phyloP scores from a whole-genome alignment of 1,140 invertebrate species.

The Acromyrmex charruanus region DNA sequence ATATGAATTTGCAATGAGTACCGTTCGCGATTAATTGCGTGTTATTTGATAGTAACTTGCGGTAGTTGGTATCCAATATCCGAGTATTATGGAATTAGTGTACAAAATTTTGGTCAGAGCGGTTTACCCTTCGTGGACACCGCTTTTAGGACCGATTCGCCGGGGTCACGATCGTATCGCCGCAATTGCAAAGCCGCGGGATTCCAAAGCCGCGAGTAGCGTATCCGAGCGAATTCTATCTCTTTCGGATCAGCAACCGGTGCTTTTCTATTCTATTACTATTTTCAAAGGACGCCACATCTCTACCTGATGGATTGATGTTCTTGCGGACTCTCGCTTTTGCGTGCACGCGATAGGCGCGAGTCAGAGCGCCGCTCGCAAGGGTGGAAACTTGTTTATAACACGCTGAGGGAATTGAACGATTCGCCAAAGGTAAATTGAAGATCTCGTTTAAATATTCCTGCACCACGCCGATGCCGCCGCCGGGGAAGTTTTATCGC shows the following conservation, averaged over 20 bases:
- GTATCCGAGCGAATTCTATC: slow-evolving; percentile 20
- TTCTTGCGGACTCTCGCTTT: slow-evolving; percentile 21
- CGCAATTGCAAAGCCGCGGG: background rate
- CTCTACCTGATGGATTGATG: slow-evolving; percentile 17
- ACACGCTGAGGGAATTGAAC: slow-evolving; percentile 17
- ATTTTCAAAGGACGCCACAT: slow-evolving; percentile 28
- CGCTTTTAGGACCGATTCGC: background rate
- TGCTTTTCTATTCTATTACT: too few species aligned
- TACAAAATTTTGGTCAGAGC: slow-evolving; percentile 21
- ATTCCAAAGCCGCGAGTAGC: background rate
- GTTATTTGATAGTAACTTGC: background rate
- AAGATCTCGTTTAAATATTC: slow-evolving; percentile 50
- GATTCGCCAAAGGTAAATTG: slow-evolving; percentile 56
- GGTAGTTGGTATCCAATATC: slow-evolving; percentile 15
- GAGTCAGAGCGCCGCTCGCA: background rate
- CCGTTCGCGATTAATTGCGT: background rate
- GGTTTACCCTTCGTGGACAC: background rate
- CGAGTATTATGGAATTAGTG: slow-evolving; percentile 9
- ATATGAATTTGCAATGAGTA: background rate
- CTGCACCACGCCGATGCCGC: background rate
- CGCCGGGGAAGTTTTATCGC: slow-evolving; percentile 32
- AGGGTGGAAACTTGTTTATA: slow-evolving; percentile 43
- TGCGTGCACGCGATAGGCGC: slow-evolving; percentile 28
- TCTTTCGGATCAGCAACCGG: background rate
- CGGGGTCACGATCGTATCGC: slow-evolving; percentile 10